Base-by-base conservation (phyloP, 2,797 vertebrate species). In the Loriculus beryllinus region DNA sequence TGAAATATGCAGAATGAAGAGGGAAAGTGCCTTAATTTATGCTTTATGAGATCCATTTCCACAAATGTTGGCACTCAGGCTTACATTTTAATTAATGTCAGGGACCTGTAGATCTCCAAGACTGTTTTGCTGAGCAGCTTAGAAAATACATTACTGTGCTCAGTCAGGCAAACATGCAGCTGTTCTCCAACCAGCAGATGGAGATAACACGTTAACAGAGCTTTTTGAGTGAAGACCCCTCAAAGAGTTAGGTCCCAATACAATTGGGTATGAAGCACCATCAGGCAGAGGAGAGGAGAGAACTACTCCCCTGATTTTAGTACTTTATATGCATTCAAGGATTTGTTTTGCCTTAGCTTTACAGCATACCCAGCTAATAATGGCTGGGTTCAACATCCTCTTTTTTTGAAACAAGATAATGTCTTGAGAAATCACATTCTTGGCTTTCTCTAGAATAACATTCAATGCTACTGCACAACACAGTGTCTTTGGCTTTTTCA, bases 101-200 rank as follows among this genome's bases (percentile, higher is more conserved):
- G 60, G 47, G 35, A 74, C 21, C 16, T 49, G 5, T 7, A 49
- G 62, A 39, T 81, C 48, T 86, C 56, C 49, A 60, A 0, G 28
- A 20, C 14, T 28, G 14, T 87, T 72, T 14, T 8, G 7, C 10
- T 70, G 60, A 94, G 14, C 49, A 81, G 31, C 57, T 26, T 59
- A 7, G 40, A 47, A 86, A 42, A 23, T 29, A 16, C 1, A 1
- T 59, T 33, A 4, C 28, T 14, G 6, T 47, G 54, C 39, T 90
- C 23, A 26, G 6, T 33, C 49, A 60, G 47, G 13, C 42, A 52
- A 60, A 28, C 57, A 52, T 3, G 8, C 0, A 1, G 65, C 63
- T 91, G 11, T 72, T 88, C 1, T 68, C 40, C 91, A 93, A 65
- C 91, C 92, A 95, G 95, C 85, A 94, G 91, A 88, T 95, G 92